phyloP scores from a whole-genome alignment of 2,113 vertebrate species.

The Barnardius zonarius region DNA sequence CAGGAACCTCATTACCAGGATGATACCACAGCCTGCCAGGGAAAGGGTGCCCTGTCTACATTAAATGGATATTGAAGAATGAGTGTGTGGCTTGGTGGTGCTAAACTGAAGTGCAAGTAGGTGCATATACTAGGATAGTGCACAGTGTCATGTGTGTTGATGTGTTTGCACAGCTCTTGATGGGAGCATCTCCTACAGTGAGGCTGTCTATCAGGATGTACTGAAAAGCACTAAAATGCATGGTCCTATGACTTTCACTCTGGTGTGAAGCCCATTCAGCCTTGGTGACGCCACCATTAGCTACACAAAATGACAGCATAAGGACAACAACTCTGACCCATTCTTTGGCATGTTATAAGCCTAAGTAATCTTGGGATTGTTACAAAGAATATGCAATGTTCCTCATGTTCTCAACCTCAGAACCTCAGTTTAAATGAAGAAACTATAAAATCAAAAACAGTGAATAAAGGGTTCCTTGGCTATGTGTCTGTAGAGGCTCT shows the following conservation, averaged over 20 bases:
- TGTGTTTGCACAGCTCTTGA: neutral
- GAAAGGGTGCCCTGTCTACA: neutral
- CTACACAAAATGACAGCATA: neutral
- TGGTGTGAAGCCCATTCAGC: neutral
- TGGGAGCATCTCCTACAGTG: neutral
- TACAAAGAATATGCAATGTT: neutral
- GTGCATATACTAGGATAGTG: neutral
- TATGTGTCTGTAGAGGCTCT: slow-evolving; percentile 14
- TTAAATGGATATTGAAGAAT: neutral
- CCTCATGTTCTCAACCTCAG: neutral
- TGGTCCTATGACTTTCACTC: neutral
- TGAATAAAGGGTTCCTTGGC: neutral
- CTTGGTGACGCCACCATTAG: neutral
- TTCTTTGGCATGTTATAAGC: neutral
- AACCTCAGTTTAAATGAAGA: neutral
- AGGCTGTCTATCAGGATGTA: neutral
- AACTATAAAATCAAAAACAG: neutral
- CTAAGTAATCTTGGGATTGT: neutral
- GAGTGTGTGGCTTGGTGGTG: neutral
- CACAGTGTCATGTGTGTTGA: neutral
- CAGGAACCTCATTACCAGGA: neutral
- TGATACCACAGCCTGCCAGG: neutral
- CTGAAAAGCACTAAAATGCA: neutral
- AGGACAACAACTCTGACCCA: neutral
- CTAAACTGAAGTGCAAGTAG: neutral